Evolutionary conservation across 1,140 invertebrate genomes (phyloP).

Genomic region (Linepithema humile): DNA sequence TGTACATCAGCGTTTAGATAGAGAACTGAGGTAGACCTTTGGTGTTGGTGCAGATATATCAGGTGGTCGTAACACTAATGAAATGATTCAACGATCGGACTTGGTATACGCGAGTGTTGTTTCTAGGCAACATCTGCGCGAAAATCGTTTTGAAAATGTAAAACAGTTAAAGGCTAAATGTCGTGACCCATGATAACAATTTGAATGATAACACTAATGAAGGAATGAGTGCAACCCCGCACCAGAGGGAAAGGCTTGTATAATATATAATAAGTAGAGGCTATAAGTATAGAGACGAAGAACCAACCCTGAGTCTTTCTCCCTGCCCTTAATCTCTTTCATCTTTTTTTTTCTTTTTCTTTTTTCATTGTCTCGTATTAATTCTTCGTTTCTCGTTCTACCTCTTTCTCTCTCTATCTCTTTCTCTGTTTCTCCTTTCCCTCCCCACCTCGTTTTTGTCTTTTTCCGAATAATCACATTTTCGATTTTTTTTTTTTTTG

Average conservation of each 20-base stretch:
- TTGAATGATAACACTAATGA: slow-evolving; percentile 59
- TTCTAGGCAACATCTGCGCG: slow-evolving; percentile 34
- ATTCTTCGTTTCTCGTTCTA: not conserved
- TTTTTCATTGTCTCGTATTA: slow-evolving; percentile 4
- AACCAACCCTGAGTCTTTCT: slow-evolving; percentile 57
- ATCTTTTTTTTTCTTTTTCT: not conserved
- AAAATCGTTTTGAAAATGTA: slow-evolving; percentile 47
- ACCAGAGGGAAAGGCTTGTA: slow-evolving; percentile 64
- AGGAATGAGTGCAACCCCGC: slow-evolving; percentile 59
- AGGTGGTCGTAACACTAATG: slow-evolving; percentile 64
- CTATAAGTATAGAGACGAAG: slow-evolving; percentile 54
- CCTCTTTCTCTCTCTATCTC: slow-evolving; percentile 5
- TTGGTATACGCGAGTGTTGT: slow-evolving; percentile 30
- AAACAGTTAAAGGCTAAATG: slow-evolving; percentile 38
- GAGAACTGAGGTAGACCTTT: slow-evolving; percentile 69
- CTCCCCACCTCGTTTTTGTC: not conserved
- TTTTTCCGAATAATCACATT: slow-evolving; percentile 11
- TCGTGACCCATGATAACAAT: slow-evolving; percentile 60
- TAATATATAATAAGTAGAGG: slow-evolving; percentile 45
- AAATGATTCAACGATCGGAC: slow-evolving; percentile 49
- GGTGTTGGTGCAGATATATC: slow-evolving; percentile 67
- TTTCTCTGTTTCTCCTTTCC: not conserved
- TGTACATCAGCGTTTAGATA: slow-evolving; percentile 61
- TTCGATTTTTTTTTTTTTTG: slow-evolving; percentile 7
- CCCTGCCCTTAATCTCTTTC: slow-evolving; percentile 14